These are phyloP conservation scores for Hydropsyche betteni DNA, from an alignment of 2,888 invertebrate species.

Conservation along the genomic window DNA sequence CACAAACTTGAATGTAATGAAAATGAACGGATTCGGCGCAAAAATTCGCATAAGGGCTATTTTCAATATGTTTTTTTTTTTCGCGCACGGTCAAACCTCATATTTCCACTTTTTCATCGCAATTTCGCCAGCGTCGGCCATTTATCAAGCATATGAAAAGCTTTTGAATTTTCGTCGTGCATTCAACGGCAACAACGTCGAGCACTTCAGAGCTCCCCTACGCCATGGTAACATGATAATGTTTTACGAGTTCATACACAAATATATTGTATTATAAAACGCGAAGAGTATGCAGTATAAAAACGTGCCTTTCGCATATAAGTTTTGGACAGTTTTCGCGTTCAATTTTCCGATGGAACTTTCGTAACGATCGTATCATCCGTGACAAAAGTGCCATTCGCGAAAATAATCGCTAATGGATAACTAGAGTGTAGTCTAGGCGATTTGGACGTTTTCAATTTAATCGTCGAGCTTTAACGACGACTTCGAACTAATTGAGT, in stretches of 20 bases:
- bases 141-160: slow-evolving; percentile 27
- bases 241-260: slow-evolving; percentile 9
- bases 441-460: background rate
- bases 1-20: too few species aligned
- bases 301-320: too few species aligned
- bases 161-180: slow-evolving; percentile 17
- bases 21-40: too few species aligned
- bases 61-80: background rate
- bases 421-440: background rate
- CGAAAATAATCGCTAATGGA: slow-evolving; percentile 16
- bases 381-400: too few species aligned
- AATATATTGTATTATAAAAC: slow-evolving; percentile 1
- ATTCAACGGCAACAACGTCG: background rate
- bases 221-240: slow-evolving; percentile 15
- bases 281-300: too few species aligned
- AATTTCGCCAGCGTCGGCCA: slow-evolving; percentile 7
- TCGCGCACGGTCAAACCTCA: background rate
- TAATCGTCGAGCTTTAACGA: background rate
- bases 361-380: too few species aligned
- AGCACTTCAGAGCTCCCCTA: slow-evolving; percentile 4
- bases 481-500: background rate
- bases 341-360: too few species aligned
- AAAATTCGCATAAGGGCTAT: too few species aligned
- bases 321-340: too few species aligned
- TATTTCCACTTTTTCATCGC: slow-evolving; percentile 9